These are phyloP conservation scores for Accipiter badius DNA, from an alignment of 2,797 vertebrate species.

Conservation along the genomic window DNA sequence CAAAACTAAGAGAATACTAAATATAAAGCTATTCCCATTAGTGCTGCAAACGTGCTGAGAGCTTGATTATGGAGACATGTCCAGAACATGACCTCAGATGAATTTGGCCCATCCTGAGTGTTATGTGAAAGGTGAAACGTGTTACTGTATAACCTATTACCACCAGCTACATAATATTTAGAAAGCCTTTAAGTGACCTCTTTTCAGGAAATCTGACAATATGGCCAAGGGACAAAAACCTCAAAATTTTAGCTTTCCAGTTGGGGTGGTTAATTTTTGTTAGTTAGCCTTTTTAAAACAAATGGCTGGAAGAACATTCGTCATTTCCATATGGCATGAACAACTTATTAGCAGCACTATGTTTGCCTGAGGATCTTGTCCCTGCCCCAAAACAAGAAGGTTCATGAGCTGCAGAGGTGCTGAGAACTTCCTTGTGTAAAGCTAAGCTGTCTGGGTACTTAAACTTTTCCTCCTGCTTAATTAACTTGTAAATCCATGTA, in stretches of 20 bases:
- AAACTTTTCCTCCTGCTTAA: not conserved
- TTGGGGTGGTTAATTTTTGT: not conserved
- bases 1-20: not conserved
- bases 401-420: not conserved
- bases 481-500: not conserved
- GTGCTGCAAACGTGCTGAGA: not conserved
- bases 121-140: not conserved
- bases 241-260: not conserved
- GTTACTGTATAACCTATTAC: not conserved
- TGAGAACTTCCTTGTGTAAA: not conserved
- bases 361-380: not conserved
- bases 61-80: not conserved
- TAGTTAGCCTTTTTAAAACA: not conserved
- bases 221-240: not conserved
- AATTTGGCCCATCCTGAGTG: constrained; percentile 2
- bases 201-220: not conserved
- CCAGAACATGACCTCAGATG: constrained; percentile 39
- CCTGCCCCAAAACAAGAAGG: not conserved
- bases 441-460: not conserved
- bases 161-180: not conserved
- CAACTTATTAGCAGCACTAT: not conserved
- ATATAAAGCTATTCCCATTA: constrained; percentile 15
- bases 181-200: not conserved
- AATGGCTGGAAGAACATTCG: not conserved
- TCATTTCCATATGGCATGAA: not conserved